Base-by-base conservation (phyloP, 2,797 vertebrate species). In the Eidolon dupreanum region DNA sequence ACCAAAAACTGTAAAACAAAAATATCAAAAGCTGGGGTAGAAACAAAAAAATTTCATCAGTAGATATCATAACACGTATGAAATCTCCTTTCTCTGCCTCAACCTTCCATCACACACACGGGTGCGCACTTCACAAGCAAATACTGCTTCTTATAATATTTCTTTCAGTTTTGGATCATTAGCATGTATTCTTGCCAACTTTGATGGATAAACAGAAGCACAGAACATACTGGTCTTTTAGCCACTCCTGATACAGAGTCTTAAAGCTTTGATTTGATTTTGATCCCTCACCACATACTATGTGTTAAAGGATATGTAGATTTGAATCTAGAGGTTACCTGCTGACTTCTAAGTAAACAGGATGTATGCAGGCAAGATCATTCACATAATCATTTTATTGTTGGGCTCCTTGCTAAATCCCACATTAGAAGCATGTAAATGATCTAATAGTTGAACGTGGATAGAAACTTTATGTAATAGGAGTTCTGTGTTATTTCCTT, bases 221-320 rank as follows among this genome's bases (percentile, higher is more conserved):
- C 12, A 87, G 88, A 96, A 94, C 55, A 20, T 78, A 71, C 79
- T 78, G 71, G 86, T 94, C 92, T 96, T 71, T 98, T 97, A 98
- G 97, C 94, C 57, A 88, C 95, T 97, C 90, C 95, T 98, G 97
- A 97, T 98, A 82, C 83, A 57, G 89, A 1, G 95, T 96, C 96
- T 98, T 98, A 98, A 96, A 97, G 83, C 95, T 98, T 97, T 98
- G 98, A 98, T 98, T 98, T 98, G 98, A 98, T 98, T 98, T 97
- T 98, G 97, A 98, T 98, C 98, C 98, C 93, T 98, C 28, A 38
- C 96, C 77, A 95, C 79, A 90, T 92, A 96, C 92, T 83, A 41
- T 95, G 82, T 97, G 94, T 96, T 98, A 91, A 94, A 95, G 75
- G 94, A 94, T 97, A 96, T 95, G 79, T 97, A 94, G 98, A 98